Percentiles rank a stretch among this genome's conserved stretches.
Conservation (phyloP, 35 echinoderm and acorn worm species). For the Lytechinus variegatus region DNA sequence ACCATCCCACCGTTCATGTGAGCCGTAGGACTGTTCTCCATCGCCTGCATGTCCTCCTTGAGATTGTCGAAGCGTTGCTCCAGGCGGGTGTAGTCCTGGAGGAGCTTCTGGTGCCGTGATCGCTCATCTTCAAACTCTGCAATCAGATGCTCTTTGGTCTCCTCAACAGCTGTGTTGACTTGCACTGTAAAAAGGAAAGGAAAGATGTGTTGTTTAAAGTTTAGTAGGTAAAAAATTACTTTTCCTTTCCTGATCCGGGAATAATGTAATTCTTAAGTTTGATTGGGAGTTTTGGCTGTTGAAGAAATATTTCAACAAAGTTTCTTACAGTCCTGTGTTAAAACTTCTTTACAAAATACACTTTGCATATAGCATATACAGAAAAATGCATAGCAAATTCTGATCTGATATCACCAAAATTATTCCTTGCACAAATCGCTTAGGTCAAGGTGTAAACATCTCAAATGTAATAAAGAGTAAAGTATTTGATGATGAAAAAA, state of each 20-base stretch:
- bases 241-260: neutral
- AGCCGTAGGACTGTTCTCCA: conserved; percentile 50
- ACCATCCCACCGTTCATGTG: conserved; percentile 21
- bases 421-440: too few species aligned
- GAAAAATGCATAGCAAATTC: too few species aligned
- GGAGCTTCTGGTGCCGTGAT: conserved; percentile 82
- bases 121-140: conserved; percentile 81
- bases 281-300: too few species aligned
- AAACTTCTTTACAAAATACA: too few species aligned
- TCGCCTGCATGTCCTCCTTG: conserved; percentile 88
- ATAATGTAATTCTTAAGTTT: too few species aligned
- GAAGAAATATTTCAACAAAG: too few species aligned
- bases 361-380: too few species aligned
- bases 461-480: too few species aligned
- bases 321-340: too few species aligned
- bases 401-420: too few species aligned
- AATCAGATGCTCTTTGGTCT: conserved; percentile 57
- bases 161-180: conserved; percentile 46
- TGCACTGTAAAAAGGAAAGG: neutral
- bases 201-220: neutral
- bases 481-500: too few species aligned
- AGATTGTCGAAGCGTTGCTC: conserved; percentile 93
- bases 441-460: too few species aligned
- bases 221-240: neutral
- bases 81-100: conserved; percentile 84